phyloP scores from a whole-genome alignment of 2,113 vertebrate genomes.

The Pitta sordida region DNA sequence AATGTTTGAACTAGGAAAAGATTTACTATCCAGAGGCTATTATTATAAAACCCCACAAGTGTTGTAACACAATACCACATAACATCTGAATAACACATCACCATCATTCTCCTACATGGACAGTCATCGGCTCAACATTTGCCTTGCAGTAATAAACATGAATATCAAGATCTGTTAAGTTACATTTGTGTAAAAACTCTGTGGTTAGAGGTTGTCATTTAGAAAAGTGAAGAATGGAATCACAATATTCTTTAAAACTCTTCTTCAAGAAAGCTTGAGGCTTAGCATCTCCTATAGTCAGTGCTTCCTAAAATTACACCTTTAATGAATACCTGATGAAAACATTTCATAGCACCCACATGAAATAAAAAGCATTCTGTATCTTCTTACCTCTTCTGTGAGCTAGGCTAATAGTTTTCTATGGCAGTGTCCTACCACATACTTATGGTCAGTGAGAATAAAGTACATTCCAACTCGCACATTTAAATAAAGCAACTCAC shows the following conservation, averaged over 20 bases:
- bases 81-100: not conserved
- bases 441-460: not conserved
- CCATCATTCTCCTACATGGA: not conserved
- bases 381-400: not conserved
- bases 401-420: not conserved
- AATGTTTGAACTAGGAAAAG: not conserved
- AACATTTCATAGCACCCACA: not conserved
- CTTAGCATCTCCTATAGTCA: not conserved
- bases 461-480: not conserved
- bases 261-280: not conserved
- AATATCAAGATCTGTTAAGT: not conserved
- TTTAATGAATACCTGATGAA: not conserved
- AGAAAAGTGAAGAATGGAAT: not conserved
- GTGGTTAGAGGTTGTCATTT: not conserved
- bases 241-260: not conserved
- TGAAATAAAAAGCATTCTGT: not conserved
- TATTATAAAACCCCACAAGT: not conserved
- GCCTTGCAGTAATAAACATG: fast-evolving
- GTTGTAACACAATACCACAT: not conserved
- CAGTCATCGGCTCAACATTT: not conserved
- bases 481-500: not conserved
- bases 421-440: not conserved
- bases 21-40: not conserved
- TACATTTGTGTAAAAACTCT: not conserved
- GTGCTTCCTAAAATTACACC: not conserved